These are phyloP conservation scores for Cetonia aurata DNA, from an alignment of 2,888 invertebrate genomes.

Conservation along the genomic window DNA sequence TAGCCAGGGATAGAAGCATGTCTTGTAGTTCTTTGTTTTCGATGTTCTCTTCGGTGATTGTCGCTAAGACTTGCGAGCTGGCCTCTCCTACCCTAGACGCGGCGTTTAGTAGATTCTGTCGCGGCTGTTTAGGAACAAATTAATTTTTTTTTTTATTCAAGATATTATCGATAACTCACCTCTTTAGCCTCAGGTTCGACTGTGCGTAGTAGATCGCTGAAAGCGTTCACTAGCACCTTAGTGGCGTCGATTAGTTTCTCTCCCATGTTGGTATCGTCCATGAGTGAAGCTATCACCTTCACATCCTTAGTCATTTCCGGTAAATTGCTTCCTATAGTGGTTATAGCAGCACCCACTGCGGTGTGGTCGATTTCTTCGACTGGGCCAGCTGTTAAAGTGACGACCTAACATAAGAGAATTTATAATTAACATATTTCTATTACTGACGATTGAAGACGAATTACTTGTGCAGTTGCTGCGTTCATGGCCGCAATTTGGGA, in stretches of 20 bases:
- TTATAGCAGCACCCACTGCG: conserved; percentile 96
- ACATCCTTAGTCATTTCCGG: conserved; percentile 96
- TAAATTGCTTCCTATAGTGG: conserved; percentile 95
- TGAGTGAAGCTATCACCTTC: conserved; percentile 94
- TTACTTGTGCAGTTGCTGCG: conserved; percentile 98
- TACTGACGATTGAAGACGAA: neutral
- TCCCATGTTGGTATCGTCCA: conserved; percentile 88
- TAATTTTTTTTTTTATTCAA: conserved; percentile 39
- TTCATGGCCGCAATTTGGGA: conserved; percentile 99
- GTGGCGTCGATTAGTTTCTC: conserved; percentile 93
- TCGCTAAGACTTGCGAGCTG: conserved; percentile 91
- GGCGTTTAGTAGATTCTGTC: conserved; percentile 93
- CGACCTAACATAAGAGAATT: conserved; percentile 55
- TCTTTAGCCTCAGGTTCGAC: conserved; percentile 96
- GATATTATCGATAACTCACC: conserved; percentile 50
- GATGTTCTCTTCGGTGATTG: conserved; percentile 92
- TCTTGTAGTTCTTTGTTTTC: conserved; percentile 88
- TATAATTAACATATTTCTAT: neutral
- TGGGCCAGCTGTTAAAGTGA: conserved; percentile 69
- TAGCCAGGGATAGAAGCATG: conserved; percentile 92
- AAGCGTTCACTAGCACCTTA: conserved; percentile 90
- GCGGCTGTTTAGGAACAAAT: conserved; percentile 72
- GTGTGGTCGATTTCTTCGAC: conserved; percentile 95
- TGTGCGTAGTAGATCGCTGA: conserved; percentile 93
- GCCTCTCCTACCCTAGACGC: conserved; percentile 98